phyloP scores from a whole-genome alignment of 2,113 vertebrate species.

The Cebidichthys violaceus region DNA sequence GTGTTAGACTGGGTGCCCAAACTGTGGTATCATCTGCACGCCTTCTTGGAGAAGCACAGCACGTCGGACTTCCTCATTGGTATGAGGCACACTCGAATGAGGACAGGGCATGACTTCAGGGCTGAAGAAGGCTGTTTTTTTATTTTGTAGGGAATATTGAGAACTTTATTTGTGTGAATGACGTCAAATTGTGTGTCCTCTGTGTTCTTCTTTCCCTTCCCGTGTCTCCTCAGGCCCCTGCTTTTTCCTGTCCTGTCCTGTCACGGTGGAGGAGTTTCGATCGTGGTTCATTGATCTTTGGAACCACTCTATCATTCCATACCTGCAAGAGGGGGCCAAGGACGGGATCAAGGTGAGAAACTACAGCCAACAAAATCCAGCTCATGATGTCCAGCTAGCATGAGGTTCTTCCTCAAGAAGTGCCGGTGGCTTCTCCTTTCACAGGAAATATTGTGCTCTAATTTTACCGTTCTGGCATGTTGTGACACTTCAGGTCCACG shows the following conservation, averaged over 20 bases:
- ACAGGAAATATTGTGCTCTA: slow-evolving; percentile 17
- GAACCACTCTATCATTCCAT: slow-evolving; percentile 99
- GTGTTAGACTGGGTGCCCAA: slow-evolving; percentile 98
- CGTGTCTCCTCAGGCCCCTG: slow-evolving; percentile 88
- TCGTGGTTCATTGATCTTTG: slow-evolving; percentile 99
- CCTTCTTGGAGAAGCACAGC: slow-evolving; percentile 98
- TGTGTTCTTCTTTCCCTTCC: background rate
- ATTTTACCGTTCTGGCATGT: slow-evolving; percentile 34
- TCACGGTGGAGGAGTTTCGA: slow-evolving; percentile 95
- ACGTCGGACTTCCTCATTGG: slow-evolving; percentile 99
- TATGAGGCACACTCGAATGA: slow-evolving; percentile 62
- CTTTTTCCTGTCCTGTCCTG: slow-evolving; percentile 97
- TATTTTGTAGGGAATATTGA: background rate
- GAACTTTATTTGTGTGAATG: background rate
- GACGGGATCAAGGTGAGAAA: slow-evolving; percentile 93
- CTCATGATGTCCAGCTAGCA: background rate
- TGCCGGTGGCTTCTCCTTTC: slow-evolving; percentile 6
- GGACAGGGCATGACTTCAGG: background rate
- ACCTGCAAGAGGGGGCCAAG: slow-evolving; percentile 96
- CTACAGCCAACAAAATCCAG: background rate
- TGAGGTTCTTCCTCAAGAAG: background rate
- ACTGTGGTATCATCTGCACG: slow-evolving; percentile 98
- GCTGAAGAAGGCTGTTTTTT: background rate
- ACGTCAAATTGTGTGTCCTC: background rate
- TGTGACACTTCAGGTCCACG: slow-evolving; percentile 87